phyloP scores from a whole-genome alignment of 2,888 invertebrate species.

The Halictus quadricinctus region DNA sequence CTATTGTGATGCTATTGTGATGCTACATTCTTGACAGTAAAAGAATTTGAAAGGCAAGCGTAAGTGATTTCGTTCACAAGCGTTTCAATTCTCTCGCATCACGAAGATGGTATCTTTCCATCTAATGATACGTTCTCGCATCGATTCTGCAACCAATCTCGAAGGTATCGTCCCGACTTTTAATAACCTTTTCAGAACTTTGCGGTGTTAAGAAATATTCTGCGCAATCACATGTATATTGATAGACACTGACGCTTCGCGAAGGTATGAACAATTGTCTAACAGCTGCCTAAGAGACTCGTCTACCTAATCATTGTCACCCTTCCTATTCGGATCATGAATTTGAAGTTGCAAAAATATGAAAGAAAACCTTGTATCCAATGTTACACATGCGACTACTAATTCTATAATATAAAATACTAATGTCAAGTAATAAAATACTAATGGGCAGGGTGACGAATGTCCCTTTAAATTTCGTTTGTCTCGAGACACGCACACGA shows the following conservation, averaged over 20 bases:
- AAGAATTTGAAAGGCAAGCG: background rate
- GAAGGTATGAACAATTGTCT: background rate
- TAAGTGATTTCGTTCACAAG: background rate
- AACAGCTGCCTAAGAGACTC: too few species aligned
- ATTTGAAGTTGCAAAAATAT: too few species aligned
- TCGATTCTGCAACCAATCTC: constrained; percentile 1
- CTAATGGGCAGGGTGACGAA: too few species aligned
- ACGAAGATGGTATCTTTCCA: background rate
- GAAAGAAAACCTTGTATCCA: too few species aligned
- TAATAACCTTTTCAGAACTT: background rate
- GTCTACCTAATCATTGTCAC: too few species aligned
- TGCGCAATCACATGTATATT: background rate
- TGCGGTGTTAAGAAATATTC: background rate
- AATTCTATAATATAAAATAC: too few species aligned
- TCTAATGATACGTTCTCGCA: constrained; percentile 12
- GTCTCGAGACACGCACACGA: too few species aligned
- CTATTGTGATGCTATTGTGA: background rate
- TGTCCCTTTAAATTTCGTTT: too few species aligned
- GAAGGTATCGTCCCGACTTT: background rate
- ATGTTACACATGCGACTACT: too few species aligned
- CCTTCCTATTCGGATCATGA: too few species aligned
- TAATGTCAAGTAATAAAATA: too few species aligned
- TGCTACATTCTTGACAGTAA: background rate
- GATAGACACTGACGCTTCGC: background rate
- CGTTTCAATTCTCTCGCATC: background rate